Base-by-base conservation (phyloP, 2,113 vertebrate species). In the Sylvicapra grimmia region DNA sequence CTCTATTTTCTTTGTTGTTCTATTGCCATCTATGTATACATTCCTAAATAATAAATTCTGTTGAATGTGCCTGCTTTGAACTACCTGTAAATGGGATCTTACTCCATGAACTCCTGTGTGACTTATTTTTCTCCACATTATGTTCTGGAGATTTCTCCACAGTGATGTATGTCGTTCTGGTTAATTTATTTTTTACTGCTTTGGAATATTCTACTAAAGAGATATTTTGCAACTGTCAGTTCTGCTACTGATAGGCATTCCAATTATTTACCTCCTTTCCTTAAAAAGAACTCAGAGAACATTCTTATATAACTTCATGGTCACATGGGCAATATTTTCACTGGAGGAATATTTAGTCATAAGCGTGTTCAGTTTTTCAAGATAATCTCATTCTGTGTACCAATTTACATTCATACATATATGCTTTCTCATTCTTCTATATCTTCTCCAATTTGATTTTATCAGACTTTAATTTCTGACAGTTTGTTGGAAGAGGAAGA, bases 351-450 rank as follows among this genome's bases (percentile, higher is more conserved):
- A 5, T 29, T 49, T 29, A 36, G 16, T 51, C 63, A 13, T 6
- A 4, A 9, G 36, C 6, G 1, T 18, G 40, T 31, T 36, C 54
- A 44, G 14, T 23, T 63, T 83, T 21, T 27, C 31, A 12, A 47
- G n/a, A 8, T 4, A 19, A 44, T 9, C 4, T 3, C 33, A 15
- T 12, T 4, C 21, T 11, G 0, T 15, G 6, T 2, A 53, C 8
- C n/a, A 8, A 3, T 2, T 65, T 51, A 18, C 6, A 8, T 7
- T 40, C 10, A 5, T 27, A 12, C 49, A 21, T 0, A 0, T 1
- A 0, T 2, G 23, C 13, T 13, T 47, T 44, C n/a, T 56, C 59
- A 8, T 25, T 12, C 36, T 40, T 31, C 2, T 4, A 7, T 18
- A 33, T 25, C 8, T 23, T 44, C 2, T 5, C n/a, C 56, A 80